A percentile compares a stretch with the other conserved stretches of the same genome.
Evolutionary conservation across 2,113 vertebrate species (phyloP).

Genomic region (Steatornis caripensis): DNA sequence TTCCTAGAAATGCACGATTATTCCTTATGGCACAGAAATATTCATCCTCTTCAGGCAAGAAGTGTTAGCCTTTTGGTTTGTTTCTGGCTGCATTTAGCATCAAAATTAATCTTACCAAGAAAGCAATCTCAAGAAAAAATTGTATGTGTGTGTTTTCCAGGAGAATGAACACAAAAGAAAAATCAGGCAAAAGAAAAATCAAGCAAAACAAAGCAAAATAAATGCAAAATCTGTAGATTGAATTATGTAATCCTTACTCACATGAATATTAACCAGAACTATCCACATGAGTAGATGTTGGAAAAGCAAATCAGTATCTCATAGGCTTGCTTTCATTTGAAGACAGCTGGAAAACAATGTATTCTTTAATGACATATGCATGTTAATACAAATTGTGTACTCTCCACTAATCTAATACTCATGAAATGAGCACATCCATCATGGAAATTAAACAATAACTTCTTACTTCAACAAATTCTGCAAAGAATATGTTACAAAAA

Average conservation of each 20-base stretch:
- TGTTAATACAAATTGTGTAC: constrained; percentile 63
- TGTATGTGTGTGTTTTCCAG: not conserved
- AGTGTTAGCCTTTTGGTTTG: not conserved
- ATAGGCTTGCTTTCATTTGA: constrained; percentile 24
- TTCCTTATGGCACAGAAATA: not conserved
- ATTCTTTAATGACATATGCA: constrained; percentile 53
- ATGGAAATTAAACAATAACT: constrained; percentile 62
- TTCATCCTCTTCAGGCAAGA: not conserved
- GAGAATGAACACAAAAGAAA: not conserved
- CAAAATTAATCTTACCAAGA: not conserved
- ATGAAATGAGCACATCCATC: constrained; percentile 69
- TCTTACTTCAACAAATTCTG: constrained; percentile 57
- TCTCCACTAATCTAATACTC: constrained; percentile 64
- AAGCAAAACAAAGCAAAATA: not conserved
- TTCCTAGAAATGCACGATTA: not conserved
- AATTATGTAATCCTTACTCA: not conserved
- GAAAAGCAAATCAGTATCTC: constrained; percentile 1
- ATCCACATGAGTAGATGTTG: not conserved
- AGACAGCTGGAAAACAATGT: constrained; percentile 50
- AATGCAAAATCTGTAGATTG: not conserved
- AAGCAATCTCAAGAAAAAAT: not conserved
- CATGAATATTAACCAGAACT: not conserved
- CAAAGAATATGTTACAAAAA: constrained; percentile 60
- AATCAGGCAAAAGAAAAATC: not conserved
- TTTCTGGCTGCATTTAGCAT: constrained; percentile 11